phyloP scores from a whole-genome alignment of 2,113 vertebrate genomes.

The pig (Sus scrofa) region T2T-Sscrofa CM000817.6:174368001-174368500 shows the following conservation, averaged over 20 bases:
- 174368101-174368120: background rate
- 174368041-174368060: background rate
- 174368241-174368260: background rate
- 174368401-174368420: background rate
- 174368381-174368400: background rate
- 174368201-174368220: background rate
- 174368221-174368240: background rate
- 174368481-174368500: background rate
- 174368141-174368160: background rate
- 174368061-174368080: background rate
- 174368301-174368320: background rate
- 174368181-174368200: background rate
- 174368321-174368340: background rate
- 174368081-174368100: background rate
- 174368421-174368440: background rate
- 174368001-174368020: background rate
- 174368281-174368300: background rate
- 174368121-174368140: background rate
- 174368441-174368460: background rate
- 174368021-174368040: background rate
- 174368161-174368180: background rate
- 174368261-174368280: background rate
- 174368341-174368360: background rate
- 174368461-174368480: background rate
- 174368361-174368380: background rate